These are phyloP conservation scores for Hydropotes inermis DNA, from an alignment of 2,113 vertebrate genomes.

Conservation along the genomic window DNA sequence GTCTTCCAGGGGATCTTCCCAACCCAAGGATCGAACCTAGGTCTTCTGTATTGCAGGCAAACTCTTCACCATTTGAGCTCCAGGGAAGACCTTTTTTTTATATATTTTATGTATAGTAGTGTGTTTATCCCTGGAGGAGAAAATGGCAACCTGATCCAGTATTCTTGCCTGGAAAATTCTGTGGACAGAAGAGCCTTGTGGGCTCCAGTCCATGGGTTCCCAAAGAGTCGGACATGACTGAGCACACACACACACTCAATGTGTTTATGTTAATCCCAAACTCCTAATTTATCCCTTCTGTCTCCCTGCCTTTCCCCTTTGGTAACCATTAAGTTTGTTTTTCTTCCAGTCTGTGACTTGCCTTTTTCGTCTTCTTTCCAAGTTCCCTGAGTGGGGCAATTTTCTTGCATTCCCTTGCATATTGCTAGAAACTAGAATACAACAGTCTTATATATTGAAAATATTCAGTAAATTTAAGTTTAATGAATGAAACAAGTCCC, in stretches of 20 bases:
- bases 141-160: background rate
- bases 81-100: background rate
- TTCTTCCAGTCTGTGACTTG: background rate
- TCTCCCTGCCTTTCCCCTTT: background rate
- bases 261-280: background rate
- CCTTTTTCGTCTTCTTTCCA: background rate
- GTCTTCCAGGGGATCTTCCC: background rate
- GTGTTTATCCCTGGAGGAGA: too few relatives aligned
- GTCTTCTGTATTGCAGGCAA: background rate
- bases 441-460: background rate
- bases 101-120: background rate
- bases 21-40: rapidly evolving
- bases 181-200: background rate
- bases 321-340: background rate
- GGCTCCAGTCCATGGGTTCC: background rate
- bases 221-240: background rate
- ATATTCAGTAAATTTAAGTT: background rate
- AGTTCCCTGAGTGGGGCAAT: background rate
- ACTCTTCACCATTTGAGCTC: background rate
- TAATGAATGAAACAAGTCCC: background rate
- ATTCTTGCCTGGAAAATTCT: background rate
- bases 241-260: background rate
- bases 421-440: background rate
- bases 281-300: background rate
- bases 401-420: background rate